Base-by-base conservation (phyloP, 2,888 invertebrate genomes). In the Drosophila atroscutellata region DNA sequence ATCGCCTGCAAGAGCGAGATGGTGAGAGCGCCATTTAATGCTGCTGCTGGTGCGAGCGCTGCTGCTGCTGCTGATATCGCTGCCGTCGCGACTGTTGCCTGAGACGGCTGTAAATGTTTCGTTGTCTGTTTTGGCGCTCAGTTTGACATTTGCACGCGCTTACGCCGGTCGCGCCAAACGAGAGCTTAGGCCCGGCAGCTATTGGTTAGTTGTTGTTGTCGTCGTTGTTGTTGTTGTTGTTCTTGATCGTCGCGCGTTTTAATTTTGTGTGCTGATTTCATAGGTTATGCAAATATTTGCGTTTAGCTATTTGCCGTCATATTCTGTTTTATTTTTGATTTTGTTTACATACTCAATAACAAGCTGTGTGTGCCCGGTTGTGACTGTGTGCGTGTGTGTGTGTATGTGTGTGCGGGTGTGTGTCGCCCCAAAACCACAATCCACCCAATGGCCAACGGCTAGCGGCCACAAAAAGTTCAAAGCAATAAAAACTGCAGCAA, bases 71-170 rank as follows among this genome's bases (percentile, higher is more conserved):
- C 55, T 55, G 75, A 42, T 66, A 63, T 36, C 65, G 37, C 39
- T 42, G 73, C 47, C 37, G 61, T 11, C 15, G 51, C 28, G 15
- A 39, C 57, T 18, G 51, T 15, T 32, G n/a, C 49, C 49, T 54
- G 64, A 49, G 32, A 36, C 45, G 68, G 67, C 55, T 62, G 69
- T 66, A 61, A 76, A 69, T 63, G 59, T 67, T 80, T 79, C 67
- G 79, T 54, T 63, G 73, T 72, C 58, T 54, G 51, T 73, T 79
- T 83, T 83, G 86, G 81, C 81, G 87, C 82, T 85, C 87, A 85
- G 85, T 85, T 86, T 84, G 82, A 89, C 75, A 84, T 80, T 89
- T 80, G 84, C 80, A 83, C 75, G 86, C 86, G 85, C 77, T 89
- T 83, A 86, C 82, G 89, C 85, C 85, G 85, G 84, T 86, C 71